These are phyloP conservation scores for Polymixis lichenea DNA, from an alignment of 2,888 invertebrate species.

Conservation along the genomic window DNA sequence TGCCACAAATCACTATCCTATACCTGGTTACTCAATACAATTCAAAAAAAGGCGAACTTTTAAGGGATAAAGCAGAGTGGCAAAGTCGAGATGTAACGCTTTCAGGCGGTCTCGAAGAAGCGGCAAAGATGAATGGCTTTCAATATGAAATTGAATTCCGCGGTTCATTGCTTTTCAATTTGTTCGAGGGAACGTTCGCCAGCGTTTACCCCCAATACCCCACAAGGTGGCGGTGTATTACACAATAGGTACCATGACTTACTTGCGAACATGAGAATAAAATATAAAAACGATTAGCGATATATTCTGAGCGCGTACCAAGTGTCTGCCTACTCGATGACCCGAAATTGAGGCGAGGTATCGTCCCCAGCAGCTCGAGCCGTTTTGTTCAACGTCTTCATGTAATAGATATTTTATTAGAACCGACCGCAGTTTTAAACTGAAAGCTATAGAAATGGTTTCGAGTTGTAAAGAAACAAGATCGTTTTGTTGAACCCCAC, in stretches of 20 bases:
- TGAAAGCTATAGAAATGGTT: slow-evolving; percentile 40
- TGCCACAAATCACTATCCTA: slow-evolving; percentile 57
- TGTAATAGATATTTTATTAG: slow-evolving; percentile 43
- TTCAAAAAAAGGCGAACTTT: slow-evolving; percentile 81
- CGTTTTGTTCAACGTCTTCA: slow-evolving; percentile 25
- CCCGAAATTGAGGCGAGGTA: slow-evolving; percentile 39
- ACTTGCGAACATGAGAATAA: slow-evolving; percentile 66
- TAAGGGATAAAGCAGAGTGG: slow-evolving; percentile 84
- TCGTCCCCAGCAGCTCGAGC: slow-evolving; percentile 15
- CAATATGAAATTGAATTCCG: slow-evolving; percentile 93
- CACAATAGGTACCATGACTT: slow-evolving; percentile 76
- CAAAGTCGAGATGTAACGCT: slow-evolving; percentile 88
- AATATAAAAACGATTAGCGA: slow-evolving; percentile 65
- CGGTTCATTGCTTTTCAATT: slow-evolving; percentile 92
- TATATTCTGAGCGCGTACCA: slow-evolving; percentile 58
- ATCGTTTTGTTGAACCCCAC: slow-evolving; percentile 33
- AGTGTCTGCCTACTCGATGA: slow-evolving; percentile 48
- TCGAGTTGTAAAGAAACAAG: slow-evolving; percentile 51
- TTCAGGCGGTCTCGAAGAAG: slow-evolving; percentile 87
- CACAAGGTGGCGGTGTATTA: slow-evolving; percentile 80
- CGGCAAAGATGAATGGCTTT: slow-evolving; percentile 91
- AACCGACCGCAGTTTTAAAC: slow-evolving; percentile 36
- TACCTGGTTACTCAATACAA: slow-evolving; percentile 67
- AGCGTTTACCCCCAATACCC: slow-evolving; percentile 84
- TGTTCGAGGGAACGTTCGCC: slow-evolving; percentile 87